Evolutionary conservation across 1,140 invertebrate species (phyloP), one percentile per base, ranked within the genome.

Genomic region (Parasteatoda tepidariorum): DNA sequence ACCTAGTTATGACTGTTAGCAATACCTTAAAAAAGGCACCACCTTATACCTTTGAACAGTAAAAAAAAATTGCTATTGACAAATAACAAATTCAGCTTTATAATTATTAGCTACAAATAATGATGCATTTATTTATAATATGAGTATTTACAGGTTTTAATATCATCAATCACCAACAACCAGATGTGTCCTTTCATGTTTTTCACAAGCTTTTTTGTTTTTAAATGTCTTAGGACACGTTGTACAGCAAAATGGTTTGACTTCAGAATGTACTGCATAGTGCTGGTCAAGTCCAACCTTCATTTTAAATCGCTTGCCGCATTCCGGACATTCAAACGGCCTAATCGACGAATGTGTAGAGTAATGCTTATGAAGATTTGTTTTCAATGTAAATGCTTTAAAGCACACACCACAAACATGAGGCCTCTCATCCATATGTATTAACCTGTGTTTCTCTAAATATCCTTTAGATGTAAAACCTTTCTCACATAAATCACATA

Each of bases 401-500:
- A 82, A 82, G 30, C 78, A 82, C 3, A 82, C 78, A 2, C 78
- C 78, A 61, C 78, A 82, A n/a, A 82, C 78, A 61, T 82, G 78
- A 70, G 78, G 78, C 11, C 78, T 26, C 22, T 82, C 78, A 71
- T 82, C 67, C 9, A 82, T 83, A 30, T 83, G 81, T 31, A 83
- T 74, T 11, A 73, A 61, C 6, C 68, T 18, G 34, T 83, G 81
- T 30, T 83, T 83, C 18, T 83, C 70, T 9, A 90, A 83, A 84
- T 90, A 89, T 31, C 89, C 89, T 85, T 92, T 91, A 76, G 93
- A 90, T 0, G 92, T 92, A 55, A 97, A 92, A 73, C 93, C 92
- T 89, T 97, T 96, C 15, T 91, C 90, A 88, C 95, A 95, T 34
- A 94, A 92, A 85, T 93, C 92, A 88, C 93, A 94, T 0, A 92